phyloP scores from a whole-genome alignment of 2,797 vertebrate genomes.

The Clarias laeviceps region DNA sequence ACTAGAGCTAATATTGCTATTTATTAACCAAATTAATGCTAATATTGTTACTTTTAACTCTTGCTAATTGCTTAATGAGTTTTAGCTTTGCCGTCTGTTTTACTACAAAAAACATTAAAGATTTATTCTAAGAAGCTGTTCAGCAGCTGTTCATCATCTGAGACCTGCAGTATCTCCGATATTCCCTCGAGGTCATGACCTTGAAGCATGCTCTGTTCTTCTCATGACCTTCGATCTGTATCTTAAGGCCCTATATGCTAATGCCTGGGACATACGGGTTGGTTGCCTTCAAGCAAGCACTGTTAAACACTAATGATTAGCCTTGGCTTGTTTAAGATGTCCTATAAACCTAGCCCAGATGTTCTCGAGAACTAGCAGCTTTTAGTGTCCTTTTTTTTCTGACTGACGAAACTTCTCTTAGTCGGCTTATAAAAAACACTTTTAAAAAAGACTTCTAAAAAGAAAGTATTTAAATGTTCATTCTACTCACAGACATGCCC shows the following conservation, averaged over 20 bases:
- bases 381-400: not conserved
- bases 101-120: not conserved
- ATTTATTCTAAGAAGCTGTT: not conserved
- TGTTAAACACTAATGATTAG: too few relatives aligned
- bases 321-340: not conserved
- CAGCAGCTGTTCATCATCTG: not conserved
- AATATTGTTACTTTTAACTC: too few relatives aligned
- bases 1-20: not conserved
- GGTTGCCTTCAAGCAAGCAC: not conserved
- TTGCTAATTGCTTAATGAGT: not conserved
- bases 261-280: not conserved
- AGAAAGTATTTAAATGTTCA: not conserved
- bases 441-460: too few relatives aligned
- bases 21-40: too few relatives aligned
- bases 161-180: not conserved
- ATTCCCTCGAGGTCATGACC: conserved; percentile 19
- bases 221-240: conserved; percentile 18
- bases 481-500: too few relatives aligned
- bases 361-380: not conserved
- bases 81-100: not conserved
- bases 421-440: not conserved
- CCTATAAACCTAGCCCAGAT: conserved; percentile 2
- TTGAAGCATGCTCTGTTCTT: conserved; percentile 9
- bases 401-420: not conserved
- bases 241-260: not conserved